Percentiles rank a stretch among this genome's conserved stretches.
Conservation (phyloP, 2,113 vertebrate genomes). For the Periophthalmodon schlosseri region DNA sequence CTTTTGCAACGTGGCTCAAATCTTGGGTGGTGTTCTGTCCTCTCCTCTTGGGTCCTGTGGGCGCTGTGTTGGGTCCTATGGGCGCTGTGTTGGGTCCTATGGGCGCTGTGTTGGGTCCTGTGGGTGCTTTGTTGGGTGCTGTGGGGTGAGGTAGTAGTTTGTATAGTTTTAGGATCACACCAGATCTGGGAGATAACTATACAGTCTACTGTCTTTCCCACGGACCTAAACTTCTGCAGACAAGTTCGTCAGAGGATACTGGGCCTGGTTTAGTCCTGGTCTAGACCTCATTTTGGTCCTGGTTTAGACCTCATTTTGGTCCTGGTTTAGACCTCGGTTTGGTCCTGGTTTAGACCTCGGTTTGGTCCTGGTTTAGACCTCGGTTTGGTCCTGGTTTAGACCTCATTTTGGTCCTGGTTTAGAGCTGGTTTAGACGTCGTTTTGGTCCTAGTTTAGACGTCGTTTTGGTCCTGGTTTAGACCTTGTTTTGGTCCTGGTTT, state of each 20-base stretch:
- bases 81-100: conserved; percentile 71
- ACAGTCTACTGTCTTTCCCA: conserved; percentile 97
- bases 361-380: too few relatives aligned
- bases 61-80: not conserved
- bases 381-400: not conserved
- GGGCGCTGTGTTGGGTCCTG: conserved; percentile 34
- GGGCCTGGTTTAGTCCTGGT: not conserved
- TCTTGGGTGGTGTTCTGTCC: not conserved
- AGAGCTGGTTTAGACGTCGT: not conserved
- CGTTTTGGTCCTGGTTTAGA: not conserved
- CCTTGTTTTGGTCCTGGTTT: not conserved
- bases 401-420: too few relatives aligned
- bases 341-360: too few relatives aligned
- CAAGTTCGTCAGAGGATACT: not conserved
- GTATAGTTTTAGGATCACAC: conserved; percentile 97
- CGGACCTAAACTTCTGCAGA: conserved; percentile 54
- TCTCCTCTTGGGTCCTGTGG: not conserved
- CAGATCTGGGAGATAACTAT: conserved; percentile 98
- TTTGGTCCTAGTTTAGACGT: not conserved
- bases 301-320: not conserved
- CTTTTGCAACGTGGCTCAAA: not conserved
- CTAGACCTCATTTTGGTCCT: too few relatives aligned
- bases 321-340: too few relatives aligned
- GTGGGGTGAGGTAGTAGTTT: conserved; percentile 97
- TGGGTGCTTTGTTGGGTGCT: conserved; percentile 47